Evolutionary conservation across 1,140 invertebrate species (phyloP), one percentile per base, ranked within the genome.

Genomic region (Aphelinus atriplicis): DNA sequence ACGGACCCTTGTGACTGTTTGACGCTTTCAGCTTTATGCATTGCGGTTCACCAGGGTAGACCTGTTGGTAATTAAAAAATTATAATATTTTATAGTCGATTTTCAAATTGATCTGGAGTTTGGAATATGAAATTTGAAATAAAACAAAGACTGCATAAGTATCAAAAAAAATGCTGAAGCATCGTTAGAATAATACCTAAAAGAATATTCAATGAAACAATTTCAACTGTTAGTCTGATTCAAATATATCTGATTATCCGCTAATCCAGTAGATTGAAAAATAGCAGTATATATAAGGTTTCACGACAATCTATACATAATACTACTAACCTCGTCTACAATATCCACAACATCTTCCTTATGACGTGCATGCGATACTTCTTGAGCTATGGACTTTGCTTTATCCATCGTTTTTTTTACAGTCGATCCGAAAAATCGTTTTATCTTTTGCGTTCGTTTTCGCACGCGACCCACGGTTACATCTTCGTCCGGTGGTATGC

Each of bases 1-100:
- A 97, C 0, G 97, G 97, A 1, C 97, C 97, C 87, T 98, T 98
- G 84, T 98, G 96, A 73, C 95, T 96, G 78, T 95, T 96, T 0
- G 95, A 96, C 0, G 96, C 96, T 88, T 98, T 98, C 45, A 98
- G 89, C 89, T 97, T 97, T 74, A 96, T 95, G 77, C 93, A 93
- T 76, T 94, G 86, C 45, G 85, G 93, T 80, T 96, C 95, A 1
- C 94, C 94, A 2, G 90, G 89, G 83, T 90, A 84, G 2, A 83
- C 74, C 73, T 75, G 10, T 51, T 7, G 26, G 3, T 60, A 26
- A 10, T 10, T 26, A 60, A 10, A 26, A 7, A 60, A 60, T 10
- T 53, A 6, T 53, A 53, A 53, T 53, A 53, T 26, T 26, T 26
- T 26, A 26, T 26, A 26, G 26, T 26, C 26, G 26, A 26, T 26